Conservation (phyloP, 1,140 invertebrate genomes). For the Drosophila prosaltans region DNA sequence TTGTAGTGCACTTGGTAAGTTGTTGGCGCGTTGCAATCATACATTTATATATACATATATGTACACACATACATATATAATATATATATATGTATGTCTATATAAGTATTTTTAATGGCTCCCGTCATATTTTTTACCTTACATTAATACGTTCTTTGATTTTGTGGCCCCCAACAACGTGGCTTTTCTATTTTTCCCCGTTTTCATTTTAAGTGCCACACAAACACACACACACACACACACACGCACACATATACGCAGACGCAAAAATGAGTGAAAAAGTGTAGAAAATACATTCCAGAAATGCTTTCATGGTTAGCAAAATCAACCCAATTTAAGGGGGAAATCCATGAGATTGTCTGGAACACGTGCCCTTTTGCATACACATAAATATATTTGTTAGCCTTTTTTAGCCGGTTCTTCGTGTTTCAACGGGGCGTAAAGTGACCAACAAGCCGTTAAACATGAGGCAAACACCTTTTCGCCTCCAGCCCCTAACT, state of each 20-base stretch:
- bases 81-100: slow-evolving; percentile 2
- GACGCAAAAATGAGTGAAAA: neutral
- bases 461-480: slow-evolving; percentile 36
- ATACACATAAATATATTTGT: slow-evolving; percentile 11
- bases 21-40: slow-evolving; percentile 60
- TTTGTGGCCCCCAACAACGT: slow-evolving; percentile 16
- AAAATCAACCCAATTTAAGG: slow-evolving; percentile 4
- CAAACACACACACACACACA: neutral
- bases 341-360: slow-evolving; percentile 5
- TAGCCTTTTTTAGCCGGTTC: slow-evolving; percentile 13
- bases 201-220: slow-evolving; percentile 7
- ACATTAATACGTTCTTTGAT: slow-evolving; percentile 41
- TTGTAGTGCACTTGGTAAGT: slow-evolving; percentile 62
- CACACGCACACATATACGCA: too few species aligned
- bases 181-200: neutral
- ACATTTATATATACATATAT: slow-evolving; percentile 16
- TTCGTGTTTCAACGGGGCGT: slow-evolving; percentile 54
- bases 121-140: slow-evolving; percentile 15
- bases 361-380: slow-evolving; percentile 3
- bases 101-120: slow-evolving; percentile 30
- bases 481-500: neutral
- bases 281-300: neutral
- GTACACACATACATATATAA: too few species aligned
- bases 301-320: neutral
- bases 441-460: slow-evolving; percentile 78